Evolutionary conservation across 2,888 invertebrate genomes (phyloP).

Genomic region (Volucella inflata): DNA sequence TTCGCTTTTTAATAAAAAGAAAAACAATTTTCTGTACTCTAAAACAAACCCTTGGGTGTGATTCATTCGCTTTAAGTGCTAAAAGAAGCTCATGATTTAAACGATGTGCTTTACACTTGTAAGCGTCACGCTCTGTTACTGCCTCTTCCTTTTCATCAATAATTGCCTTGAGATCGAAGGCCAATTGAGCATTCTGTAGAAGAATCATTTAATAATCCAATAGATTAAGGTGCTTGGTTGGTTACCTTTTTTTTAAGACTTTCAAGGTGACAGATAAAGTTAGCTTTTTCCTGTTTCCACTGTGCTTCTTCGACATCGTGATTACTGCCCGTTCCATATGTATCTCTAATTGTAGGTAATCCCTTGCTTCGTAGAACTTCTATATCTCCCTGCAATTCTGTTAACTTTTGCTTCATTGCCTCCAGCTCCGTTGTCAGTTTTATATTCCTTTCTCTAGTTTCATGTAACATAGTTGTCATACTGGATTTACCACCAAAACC

Average conservation of each 20-base stretch:
- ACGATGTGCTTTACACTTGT: slow-evolving; percentile 92
- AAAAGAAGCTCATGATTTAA: slow-evolving; percentile 91
- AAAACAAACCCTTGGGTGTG: slow-evolving; percentile 80
- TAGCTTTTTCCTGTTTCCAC: slow-evolving; percentile 82
- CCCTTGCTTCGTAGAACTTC: slow-evolving; percentile 85
- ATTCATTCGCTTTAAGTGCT: slow-evolving; percentile 85
- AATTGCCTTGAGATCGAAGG: slow-evolving; percentile 90
- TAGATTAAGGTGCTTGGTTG: not conserved
- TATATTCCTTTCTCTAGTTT: slow-evolving; percentile 86
- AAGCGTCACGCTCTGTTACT: slow-evolving; percentile 91
- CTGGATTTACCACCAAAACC: slow-evolving; percentile 82
- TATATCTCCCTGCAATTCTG: slow-evolving; percentile 89
- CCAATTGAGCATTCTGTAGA: slow-evolving; percentile 88
- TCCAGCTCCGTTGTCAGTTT: slow-evolving; percentile 86
- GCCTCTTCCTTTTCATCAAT: slow-evolving; percentile 94
- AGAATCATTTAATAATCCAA: not conserved
- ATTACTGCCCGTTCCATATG: slow-evolving; percentile 27
- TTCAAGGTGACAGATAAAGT: slow-evolving; percentile 82
- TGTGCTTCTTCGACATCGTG: slow-evolving; percentile 78
- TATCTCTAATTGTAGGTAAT: slow-evolving; percentile 65
- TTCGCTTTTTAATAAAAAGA: slow-evolving; percentile 1
- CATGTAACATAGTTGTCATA: slow-evolving; percentile 86
- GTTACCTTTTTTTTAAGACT: slow-evolving; percentile 81
- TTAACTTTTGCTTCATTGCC: slow-evolving; percentile 88
- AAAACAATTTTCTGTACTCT: not conserved